Base-by-base conservation (phyloP, 2,888 invertebrate species). In the Conus canariensis region DNA sequence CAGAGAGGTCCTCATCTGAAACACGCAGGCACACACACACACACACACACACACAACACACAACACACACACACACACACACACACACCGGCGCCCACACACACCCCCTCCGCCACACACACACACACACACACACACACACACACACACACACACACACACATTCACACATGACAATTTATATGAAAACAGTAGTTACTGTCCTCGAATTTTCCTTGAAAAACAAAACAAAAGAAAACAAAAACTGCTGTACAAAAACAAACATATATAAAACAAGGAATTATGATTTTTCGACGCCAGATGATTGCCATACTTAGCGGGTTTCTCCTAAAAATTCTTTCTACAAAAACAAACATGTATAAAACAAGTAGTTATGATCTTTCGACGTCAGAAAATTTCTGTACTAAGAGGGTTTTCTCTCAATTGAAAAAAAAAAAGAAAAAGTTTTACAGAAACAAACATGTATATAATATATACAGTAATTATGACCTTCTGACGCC, bases 1-100 rank as follows among this genome's bases (percentile, higher is more conserved):
- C 22, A 85, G 60, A 60, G 60, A n/a, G 56, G 85, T 60, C 25
- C 85, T n/a, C 85, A 85, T 85, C 85, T 85, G 85, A 60, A 85
- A 85, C 60, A 60, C 10, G 25, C 59, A 58, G 4, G 12, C 30
- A 60, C 10, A 85, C 25, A 25, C 22, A 56, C 19, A 56, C 16
- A 19, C 45, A 56, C 45, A 56, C 56, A 45, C 22, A n/a, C 85
- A 6, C 19, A 85, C 59, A 59, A 22, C n/a, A 19, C 22, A 19
- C 10, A 22, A 30, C 30, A 0, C 58, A 59, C 59, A n/a, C 45
- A 82, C 58, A 85, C 59, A 59, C 58, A 59, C 85, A 85, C 19
- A 19, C n/a, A 59, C n/a, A 85, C 58, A 59, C 1, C 1, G 30
- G 30, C 2, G 30, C 30, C 30, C 30, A 30, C 30, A 30, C 30